Evolutionary conservation across 1,140 invertebrate species (phyloP).

Genomic region (Littorina saxatilis): DNA sequence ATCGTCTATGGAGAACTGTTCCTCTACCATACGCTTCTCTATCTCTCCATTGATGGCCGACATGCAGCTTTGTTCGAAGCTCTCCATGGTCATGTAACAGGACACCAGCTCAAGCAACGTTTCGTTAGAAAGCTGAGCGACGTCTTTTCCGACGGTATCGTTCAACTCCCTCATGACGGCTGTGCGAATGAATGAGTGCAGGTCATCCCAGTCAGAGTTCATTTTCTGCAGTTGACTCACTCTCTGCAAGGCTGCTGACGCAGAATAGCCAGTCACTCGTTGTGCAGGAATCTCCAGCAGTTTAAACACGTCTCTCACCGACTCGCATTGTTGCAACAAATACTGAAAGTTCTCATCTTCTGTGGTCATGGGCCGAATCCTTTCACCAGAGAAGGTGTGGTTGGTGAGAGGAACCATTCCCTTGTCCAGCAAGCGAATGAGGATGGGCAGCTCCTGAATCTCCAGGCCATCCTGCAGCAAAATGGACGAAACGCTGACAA

Average conservation of each 20-base stretch:
- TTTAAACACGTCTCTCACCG: conserved; percentile 66
- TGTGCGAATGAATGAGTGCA: conserved; percentile 61
- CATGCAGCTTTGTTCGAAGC: conserved; percentile 44
- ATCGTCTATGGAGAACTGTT: conserved; percentile 80
- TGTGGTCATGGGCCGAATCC: conserved; percentile 39
- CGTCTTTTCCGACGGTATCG: conserved; percentile 56
- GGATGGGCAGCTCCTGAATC: conserved; percentile 83
- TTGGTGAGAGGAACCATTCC: conserved; percentile 42
- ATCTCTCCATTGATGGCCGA: conserved; percentile 54
- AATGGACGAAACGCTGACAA: conserved; percentile 78
- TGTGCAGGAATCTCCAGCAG: conserved; percentile 76
- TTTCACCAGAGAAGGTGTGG: conserved; percentile 33
- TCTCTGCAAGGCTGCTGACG: conserved; percentile 77
- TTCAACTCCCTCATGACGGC: conserved; percentile 67
- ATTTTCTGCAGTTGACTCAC: conserved; percentile 78
- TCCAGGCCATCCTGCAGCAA: conserved; percentile 82
- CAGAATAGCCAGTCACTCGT: conserved; percentile 78
- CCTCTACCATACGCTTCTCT: conserved; percentile 74
- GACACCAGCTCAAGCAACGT: conserved; percentile 53
- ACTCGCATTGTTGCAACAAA: conserved; percentile 70
- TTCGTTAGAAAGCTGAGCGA: conserved; percentile 47
- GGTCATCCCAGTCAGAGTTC: conserved; percentile 70
- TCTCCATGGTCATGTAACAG: conserved; percentile 47
- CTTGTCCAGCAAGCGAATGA: conserved; percentile 79
- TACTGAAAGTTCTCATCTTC: conserved; percentile 67